Conservation (phyloP, 2,797 vertebrate species). For the Pseudochaenichthys georgianus region DNA sequence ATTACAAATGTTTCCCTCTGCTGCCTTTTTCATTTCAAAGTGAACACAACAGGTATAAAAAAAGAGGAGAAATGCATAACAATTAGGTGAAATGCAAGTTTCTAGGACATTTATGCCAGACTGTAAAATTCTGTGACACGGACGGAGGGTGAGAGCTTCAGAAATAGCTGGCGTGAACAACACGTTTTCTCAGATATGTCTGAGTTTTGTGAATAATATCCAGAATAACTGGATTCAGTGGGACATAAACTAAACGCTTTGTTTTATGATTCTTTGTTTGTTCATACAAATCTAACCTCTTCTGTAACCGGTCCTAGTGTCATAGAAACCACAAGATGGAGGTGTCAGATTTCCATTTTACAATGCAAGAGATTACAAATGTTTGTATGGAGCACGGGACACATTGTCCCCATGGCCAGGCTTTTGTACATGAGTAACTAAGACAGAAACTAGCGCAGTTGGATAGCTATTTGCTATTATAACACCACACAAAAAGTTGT, state of each 20-base stretch:
- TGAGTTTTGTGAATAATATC: constrained; percentile 28
- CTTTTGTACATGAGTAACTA: constrained; percentile 14
- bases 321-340: constrained; percentile 43
- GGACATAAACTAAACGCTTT: constrained; percentile 21
- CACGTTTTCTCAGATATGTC: not conserved
- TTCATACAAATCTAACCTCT: constrained; percentile 22
- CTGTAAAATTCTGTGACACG: not conserved
- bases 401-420: constrained; percentile 22
- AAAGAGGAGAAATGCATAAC: not conserved
- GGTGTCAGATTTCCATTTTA: constrained; percentile 64
- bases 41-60: not conserved
- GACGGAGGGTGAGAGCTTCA: not conserved
- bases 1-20: not conserved
- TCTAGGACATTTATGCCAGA: not conserved
- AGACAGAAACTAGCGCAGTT: too few species aligned
- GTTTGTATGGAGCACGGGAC: constrained; percentile 32
- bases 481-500: not conserved
- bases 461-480: not conserved
- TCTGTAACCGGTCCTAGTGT: constrained; percentile 38
- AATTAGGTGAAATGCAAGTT: not conserved
- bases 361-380: constrained; percentile 50
- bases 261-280: not conserved
- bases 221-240: constrained; percentile 5
- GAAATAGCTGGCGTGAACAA: constrained; percentile 7
- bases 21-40: not conserved